Base-by-base conservation (phyloP, 2,888 invertebrate species). In the Ophioninae sp. region DNA sequence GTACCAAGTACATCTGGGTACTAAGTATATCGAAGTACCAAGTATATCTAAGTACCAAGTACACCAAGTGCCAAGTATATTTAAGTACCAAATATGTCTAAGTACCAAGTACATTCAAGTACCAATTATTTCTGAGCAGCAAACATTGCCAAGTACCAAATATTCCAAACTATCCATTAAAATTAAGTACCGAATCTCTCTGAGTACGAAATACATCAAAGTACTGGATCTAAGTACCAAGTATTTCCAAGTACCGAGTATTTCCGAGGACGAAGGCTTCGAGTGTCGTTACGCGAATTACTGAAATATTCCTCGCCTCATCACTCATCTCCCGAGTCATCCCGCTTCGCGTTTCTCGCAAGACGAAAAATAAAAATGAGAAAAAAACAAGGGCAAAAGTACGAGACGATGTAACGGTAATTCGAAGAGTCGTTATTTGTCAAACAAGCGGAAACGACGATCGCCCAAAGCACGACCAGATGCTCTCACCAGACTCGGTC, bases 381-480 rank as follows among this genome's bases (percentile, higher is more conserved):
- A 30, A 30, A 30, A 30, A 30, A 30, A 30, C 1, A 30, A 20
- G 37, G 20, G 57, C n/a, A 30, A 64, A 37, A 7, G 13, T 44
- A 37, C 10, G 56, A 59, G 65, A 41, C 72, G 56, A 50, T 75
- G 57, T 73, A 81, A 81, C 81, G 81, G 77, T 64, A 76, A 57
- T 72, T 21, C 39, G 13, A 65, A 44, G 41, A 70, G 37, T 65
- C 76, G 62, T 50, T 78, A 50, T 69, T 20, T 67, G 61, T 72
- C 44, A 72, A 72, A 65, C 44, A 23, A 72, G 70, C 72, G 81
- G 81, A 81, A 81, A 77, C 77, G 69, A 72, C 70, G 81, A 70
- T 76, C 65, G 75, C 69, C 68, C 70, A 74, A 76, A 75, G 69
- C 56, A 78, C 37, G 62, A 50, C 62, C 39, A 68, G 61, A 21